Evolutionary conservation across 1,140 invertebrate genomes (phyloP).

Genomic region (Lamellibrachia luymesi): DNA sequence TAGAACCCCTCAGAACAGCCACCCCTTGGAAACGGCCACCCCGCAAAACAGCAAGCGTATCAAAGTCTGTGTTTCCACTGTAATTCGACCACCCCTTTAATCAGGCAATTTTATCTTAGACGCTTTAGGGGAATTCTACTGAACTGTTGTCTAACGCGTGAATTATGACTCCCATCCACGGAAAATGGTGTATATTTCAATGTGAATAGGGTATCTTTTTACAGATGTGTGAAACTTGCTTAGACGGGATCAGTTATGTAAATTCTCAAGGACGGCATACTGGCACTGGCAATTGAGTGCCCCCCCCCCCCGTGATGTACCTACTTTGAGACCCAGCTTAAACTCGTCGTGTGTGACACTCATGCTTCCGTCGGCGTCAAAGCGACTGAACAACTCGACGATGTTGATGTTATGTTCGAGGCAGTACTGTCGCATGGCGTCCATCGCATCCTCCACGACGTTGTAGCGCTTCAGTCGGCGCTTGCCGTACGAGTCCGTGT

Average conservation of each 20-base stretch:
- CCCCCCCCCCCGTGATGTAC: not conserved
- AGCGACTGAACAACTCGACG: conserved; percentile 29
- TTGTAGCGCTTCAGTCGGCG: conserved; percentile 24
- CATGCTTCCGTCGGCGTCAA: conserved; percentile 32
- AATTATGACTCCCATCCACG: not conserved
- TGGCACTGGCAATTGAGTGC: not conserved
- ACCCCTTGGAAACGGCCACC: too few relatives aligned
- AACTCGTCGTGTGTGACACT: conserved; percentile 33
- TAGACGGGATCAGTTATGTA: not conserved
- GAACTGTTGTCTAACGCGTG: not conserved
- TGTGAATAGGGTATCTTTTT: not conserved
- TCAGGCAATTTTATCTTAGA: too few relatives aligned
- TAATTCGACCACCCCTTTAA: too few relatives aligned
- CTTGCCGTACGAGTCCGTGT: conserved; percentile 29
- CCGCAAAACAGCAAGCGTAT: too few relatives aligned
- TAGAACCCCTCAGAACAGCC: too few relatives aligned
- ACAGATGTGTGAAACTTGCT: not conserved
- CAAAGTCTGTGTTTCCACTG: too few relatives aligned
- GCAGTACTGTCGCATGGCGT: conserved; percentile 29
- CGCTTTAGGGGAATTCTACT: too few relatives aligned
- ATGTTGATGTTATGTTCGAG: conserved; percentile 30
- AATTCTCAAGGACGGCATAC: not conserved
- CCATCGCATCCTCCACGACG: conserved; percentile 28
- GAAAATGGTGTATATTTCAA: not conserved
- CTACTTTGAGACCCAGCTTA: conserved; percentile 30